A percentile compares a stretch with the other conserved stretches of the same genome.
Conservation (phyloP, 2,113 vertebrate species). For the Cynoglossus semilaevis region DNA sequence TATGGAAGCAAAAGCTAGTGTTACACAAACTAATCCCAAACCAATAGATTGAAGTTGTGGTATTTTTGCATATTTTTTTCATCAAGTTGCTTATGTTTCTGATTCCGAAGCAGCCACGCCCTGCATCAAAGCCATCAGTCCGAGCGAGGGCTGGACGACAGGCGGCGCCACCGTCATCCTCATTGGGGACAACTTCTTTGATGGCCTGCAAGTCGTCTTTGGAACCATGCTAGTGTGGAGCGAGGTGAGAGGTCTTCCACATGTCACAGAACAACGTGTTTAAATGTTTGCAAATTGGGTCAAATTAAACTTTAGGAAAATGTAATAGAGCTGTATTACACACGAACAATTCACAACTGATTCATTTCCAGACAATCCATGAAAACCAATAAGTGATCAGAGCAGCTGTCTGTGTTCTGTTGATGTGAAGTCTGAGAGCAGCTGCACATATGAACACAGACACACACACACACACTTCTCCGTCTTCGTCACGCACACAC, state of each 20-base stretch:
- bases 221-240: conserved; percentile 95
- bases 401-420: background rate
- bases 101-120: conserved; percentile 88
- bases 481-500: conserved; percentile 15
- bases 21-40: no score
- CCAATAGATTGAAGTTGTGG: no score
- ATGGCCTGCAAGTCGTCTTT: conserved; percentile 92
- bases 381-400: background rate
- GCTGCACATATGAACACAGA: conserved; percentile 15
- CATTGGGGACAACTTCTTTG: conserved; percentile 97
- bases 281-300: no score
- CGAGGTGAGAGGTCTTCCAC: conserved; percentile 78
- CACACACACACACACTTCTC: conserved; percentile 6
- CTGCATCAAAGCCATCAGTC: conserved; percentile 96
- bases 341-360: no score
- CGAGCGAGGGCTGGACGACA: conserved; percentile 93
- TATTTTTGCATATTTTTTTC: no score
- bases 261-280: no score
- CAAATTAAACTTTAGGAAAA: no score
- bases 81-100: conserved; percentile 5
- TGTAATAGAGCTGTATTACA: no score
- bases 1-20: no score
- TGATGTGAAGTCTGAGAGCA: conserved; percentile 7
- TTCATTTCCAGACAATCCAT: no score
- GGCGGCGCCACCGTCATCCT: conserved; percentile 94